A percentile compares a stretch with the other conserved stretches of the same genome.
Conservation (phyloP, 2,797 vertebrate species). For the Steatocranus sp. region DNA sequence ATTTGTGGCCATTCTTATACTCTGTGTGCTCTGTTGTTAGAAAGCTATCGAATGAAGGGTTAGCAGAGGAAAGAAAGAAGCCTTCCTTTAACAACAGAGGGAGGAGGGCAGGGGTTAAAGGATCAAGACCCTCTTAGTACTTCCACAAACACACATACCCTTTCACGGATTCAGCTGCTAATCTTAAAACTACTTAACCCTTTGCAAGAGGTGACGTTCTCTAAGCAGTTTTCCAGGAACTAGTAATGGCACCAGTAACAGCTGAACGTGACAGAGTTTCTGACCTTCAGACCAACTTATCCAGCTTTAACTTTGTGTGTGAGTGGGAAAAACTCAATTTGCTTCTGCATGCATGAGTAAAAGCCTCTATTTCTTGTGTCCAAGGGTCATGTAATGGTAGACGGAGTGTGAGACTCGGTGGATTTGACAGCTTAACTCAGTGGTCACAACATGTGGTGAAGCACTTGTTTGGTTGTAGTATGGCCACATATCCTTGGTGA, state of each 20-base stretch:
- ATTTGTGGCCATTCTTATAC: slow-evolving; percentile 33
- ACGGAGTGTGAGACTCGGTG: background rate
- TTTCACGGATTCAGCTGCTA: slow-evolving; percentile 12
- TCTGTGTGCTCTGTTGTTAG: slow-evolving; percentile 26
- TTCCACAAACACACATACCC: background rate
- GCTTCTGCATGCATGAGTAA: background rate
- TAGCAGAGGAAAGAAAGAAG: slow-evolving; percentile 39
- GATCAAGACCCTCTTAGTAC: slow-evolving; percentile 22
- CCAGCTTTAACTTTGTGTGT: background rate
- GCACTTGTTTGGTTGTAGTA: background rate
- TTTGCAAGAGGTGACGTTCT: background rate
- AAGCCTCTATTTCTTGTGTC: background rate
- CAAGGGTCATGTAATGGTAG: background rate
- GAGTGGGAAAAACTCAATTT: background rate
- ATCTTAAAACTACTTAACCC: slow-evolving; percentile 41
- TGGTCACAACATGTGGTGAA: slow-evolving; percentile 11
- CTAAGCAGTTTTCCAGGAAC: slow-evolving; percentile 4
- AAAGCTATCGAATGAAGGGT: slow-evolving; percentile 43
- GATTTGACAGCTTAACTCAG: background rate
- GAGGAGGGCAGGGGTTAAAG: slow-evolving; percentile 6
- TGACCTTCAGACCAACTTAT: background rate
- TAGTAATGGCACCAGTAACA: background rate
- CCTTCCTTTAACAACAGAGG: slow-evolving; percentile 28
- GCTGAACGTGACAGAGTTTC: background rate
- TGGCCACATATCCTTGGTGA: background rate